Percentiles rank a stretch among this genome's conserved stretches.
phyloP scores from a whole-genome alignment of 2,113 vertebrate species.

The Ceyx melanurus region DNA sequence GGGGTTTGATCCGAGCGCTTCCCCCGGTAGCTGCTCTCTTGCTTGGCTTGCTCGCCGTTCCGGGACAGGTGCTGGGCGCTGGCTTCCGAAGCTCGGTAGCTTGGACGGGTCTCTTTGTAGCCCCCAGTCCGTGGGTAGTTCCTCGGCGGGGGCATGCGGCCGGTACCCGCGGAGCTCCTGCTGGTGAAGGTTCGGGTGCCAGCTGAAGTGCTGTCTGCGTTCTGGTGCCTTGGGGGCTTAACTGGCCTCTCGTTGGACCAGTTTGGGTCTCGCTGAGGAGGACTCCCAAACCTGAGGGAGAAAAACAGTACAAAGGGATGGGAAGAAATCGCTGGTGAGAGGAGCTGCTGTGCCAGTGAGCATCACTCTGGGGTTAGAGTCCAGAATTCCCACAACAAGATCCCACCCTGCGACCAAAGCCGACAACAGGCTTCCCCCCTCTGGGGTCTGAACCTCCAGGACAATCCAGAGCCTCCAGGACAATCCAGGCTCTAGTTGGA shows the following conservation, averaged over 20 bases:
- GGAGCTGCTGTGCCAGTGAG: neutral
- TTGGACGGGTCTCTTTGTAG: slow-evolving; percentile 76
- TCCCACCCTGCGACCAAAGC: fast-evolving
- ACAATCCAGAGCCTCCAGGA: fast-evolving
- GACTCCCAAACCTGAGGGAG: slow-evolving; percentile 74
- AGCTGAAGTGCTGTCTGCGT: slow-evolving; percentile 24
- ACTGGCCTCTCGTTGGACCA: slow-evolving; percentile 75
- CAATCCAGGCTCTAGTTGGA: neutral
- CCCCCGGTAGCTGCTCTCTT: slow-evolving; percentile 62
- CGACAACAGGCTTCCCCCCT: neutral
- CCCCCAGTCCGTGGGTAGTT: slow-evolving; percentile 71
- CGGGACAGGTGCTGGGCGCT: slow-evolving; percentile 34
- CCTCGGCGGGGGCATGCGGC: slow-evolving; percentile 69
- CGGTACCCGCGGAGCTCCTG: slow-evolving; percentile 64
- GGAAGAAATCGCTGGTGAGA: neutral
- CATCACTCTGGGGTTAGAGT: fast-evolving
- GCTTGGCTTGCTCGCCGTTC: slow-evolving; percentile 65
- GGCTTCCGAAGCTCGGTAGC: slow-evolving; percentile 63
- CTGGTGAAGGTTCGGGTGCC: slow-evolving; percentile 74
- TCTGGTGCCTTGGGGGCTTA: slow-evolving; percentile 75
- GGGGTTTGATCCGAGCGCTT: slow-evolving; percentile 67
- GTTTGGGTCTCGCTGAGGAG: slow-evolving; percentile 78
- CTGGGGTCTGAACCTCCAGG: fast-evolving
- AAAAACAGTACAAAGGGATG: neutral
- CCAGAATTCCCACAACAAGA: neutral